Base-by-base conservation (phyloP, 2,888 invertebrate genomes). In the Meiosimyza decipiens region DNA sequence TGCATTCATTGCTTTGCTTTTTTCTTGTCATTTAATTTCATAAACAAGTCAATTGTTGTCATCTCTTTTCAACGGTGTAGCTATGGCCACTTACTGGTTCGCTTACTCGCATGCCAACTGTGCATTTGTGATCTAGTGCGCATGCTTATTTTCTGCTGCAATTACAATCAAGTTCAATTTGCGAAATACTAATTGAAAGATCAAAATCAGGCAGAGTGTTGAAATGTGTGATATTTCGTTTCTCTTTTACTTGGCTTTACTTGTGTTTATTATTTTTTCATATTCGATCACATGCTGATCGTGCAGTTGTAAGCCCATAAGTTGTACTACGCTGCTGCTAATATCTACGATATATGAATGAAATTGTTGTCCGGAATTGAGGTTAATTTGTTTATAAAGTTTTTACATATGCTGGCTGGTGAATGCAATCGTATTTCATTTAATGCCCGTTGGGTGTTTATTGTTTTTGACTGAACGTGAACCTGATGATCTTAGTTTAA, bases 151-250 rank as follows among this genome's bases (percentile, higher is more conserved):
- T 12, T 65, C 1, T 4, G 51, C 57, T 66, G 57, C 70, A 57
- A 70, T 67, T 65, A 50, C 72, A 73, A 67, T 65, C 76, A 73
- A 71, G 73, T 74, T 74, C 72, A 72, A 63, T 76, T 75, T 71
- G 71, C 73, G 77, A 78, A 80, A 79, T 78, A 79, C 81, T 83
- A 82, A 82, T 82, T 82, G 82, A 83, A 82, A 83, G 82, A 82
- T 83, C 79, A 78, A 81, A 83, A 83, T 83, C 83, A 78, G 75
- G 40, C 40, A 63, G 65, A 77, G 51, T 15, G 59, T 63, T 59
- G 49, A 49, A 71, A 18, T 40, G 40, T 47, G 16, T 33, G 50
- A 40, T 51, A 47, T 52, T 40, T 28, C 12, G 51, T 49, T 57
- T 47, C 1, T 16, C 59, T 62, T 62, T 47, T 6, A 12, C 40